Evolutionary conservation across 2,888 invertebrate species (phyloP).

Genomic region (Maniola hyperantus): DNA sequence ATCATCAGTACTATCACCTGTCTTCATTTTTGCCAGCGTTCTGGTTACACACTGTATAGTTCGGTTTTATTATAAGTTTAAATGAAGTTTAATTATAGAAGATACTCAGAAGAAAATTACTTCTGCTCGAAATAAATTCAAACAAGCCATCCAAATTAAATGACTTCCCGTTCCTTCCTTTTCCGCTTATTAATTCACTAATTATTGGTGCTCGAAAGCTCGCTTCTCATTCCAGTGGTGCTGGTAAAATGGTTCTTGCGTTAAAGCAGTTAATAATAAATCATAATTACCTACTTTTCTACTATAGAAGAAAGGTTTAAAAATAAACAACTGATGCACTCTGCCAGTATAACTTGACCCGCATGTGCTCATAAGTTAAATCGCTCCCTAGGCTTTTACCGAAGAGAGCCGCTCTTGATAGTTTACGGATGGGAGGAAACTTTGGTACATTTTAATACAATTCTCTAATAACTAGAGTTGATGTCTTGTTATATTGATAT

Average conservation of each 20-base stretch:
- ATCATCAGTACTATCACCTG: too few relatives aligned
- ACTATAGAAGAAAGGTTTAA: neutral
- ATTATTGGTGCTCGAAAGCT: slow-evolving; percentile 12
- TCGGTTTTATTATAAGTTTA: too few relatives aligned
- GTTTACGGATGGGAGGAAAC: slow-evolving; percentile 1
- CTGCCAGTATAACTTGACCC: neutral
- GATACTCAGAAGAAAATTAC: slow-evolving; percentile 20
- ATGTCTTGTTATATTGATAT: too few relatives aligned
- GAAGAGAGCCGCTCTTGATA: neutral
- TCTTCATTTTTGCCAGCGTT: too few relatives aligned
- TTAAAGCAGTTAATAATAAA: neutral
- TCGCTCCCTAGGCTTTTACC: neutral
- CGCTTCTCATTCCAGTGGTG: neutral
- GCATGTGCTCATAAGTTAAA: too few relatives aligned
- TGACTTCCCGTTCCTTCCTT: slow-evolving; percentile 20
- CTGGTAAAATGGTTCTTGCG: neutral
- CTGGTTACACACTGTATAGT: too few relatives aligned
- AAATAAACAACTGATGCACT: neutral
- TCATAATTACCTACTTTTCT: neutral
- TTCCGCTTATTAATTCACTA: slow-evolving; percentile 25
- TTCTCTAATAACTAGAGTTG: neutral
- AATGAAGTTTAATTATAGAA: neutral
- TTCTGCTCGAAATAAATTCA: slow-evolving; percentile 29
- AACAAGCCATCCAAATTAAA: slow-evolving; percentile 30
- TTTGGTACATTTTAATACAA: neutral